Conservation (phyloP, 2,888 invertebrate genomes). For the Drosophila testacea region DNA sequence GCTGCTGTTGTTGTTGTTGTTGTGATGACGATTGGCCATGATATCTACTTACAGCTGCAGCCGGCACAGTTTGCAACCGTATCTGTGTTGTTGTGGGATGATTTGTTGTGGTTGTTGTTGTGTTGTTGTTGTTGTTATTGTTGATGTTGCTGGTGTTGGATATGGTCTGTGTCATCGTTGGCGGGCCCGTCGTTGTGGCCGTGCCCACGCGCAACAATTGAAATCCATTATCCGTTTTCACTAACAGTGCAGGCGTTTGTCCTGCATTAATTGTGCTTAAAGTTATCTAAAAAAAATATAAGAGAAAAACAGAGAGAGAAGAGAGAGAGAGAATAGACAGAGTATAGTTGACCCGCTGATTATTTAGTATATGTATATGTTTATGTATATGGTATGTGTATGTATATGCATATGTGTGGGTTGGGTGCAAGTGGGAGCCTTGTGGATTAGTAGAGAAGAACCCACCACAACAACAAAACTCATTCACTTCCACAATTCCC, state of each 20-base stretch:
- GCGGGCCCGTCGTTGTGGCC: conserved; percentile 88
- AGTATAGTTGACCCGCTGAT: conserved; percentile 39
- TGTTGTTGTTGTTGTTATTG: conserved; percentile 57
- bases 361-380: conserved; percentile 19
- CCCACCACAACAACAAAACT: conserved; percentile 65
- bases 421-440: conserved; percentile 31
- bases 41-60: conserved; percentile 94
- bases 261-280: conserved; percentile 95
- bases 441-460: conserved; percentile 68
- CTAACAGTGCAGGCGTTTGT: conserved; percentile 94
- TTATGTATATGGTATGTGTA: conserved; percentile 19
- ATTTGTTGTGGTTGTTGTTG: conserved; percentile 74
- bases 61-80: conserved; percentile 94
- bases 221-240: conserved; percentile 98
- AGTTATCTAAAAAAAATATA: conserved; percentile 89
- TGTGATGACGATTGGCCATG: conserved; percentile 87
- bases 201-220: conserved; percentile 96
- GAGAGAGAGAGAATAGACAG: conserved; percentile 53
- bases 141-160: conserved; percentile 83
- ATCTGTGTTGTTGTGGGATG: conserved; percentile 90
- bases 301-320: conserved; percentile 22
- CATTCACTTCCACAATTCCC: conserved; percentile 8
- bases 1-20: conserved; percentile 83
- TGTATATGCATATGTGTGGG: conserved; percentile 14
- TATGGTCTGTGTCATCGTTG: conserved; percentile 85